phyloP scores from a whole-genome alignment of 2,797 vertebrate genomes.

The Dendrocincla fuliginosa region DNA sequence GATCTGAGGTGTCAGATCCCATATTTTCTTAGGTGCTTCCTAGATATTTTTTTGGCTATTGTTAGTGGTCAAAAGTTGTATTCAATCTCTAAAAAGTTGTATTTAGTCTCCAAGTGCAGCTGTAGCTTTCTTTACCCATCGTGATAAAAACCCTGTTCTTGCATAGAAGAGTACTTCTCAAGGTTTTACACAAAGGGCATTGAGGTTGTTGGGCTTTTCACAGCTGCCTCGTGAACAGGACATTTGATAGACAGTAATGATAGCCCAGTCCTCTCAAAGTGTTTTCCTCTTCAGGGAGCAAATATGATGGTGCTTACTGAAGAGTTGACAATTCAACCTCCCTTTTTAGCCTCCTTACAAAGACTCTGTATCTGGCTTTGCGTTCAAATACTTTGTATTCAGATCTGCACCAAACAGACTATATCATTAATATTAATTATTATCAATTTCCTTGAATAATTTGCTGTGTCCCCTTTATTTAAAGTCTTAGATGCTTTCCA shows the following conservation, averaged over 20 bases:
- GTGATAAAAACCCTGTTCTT: background rate
- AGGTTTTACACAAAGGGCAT: no score
- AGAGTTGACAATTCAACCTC: background rate
- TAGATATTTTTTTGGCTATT: background rate
- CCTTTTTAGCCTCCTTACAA: background rate
- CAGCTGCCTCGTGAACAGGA: background rate
- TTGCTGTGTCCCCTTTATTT: background rate
- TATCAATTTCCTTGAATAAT: background rate
- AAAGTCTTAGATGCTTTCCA: background rate
- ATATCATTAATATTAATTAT: background rate
- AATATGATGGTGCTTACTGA: background rate
- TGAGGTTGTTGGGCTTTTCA: background rate
- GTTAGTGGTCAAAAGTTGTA: background rate
- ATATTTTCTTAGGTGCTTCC: background rate
- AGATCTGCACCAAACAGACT: background rate
- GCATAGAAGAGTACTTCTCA: fast-evolving
- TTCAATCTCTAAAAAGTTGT: background rate
- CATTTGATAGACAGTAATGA: background rate
- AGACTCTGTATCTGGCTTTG: background rate
- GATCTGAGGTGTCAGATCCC: background rate
- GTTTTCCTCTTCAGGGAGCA: background rate
- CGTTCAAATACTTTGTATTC: background rate
- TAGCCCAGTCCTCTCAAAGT: background rate
- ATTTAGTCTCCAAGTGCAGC: background rate
- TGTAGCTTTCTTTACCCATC: background rate